phyloP scores from a whole-genome alignment of 2,113 vertebrate genomes.

The Caranx melampygus region DNA sequence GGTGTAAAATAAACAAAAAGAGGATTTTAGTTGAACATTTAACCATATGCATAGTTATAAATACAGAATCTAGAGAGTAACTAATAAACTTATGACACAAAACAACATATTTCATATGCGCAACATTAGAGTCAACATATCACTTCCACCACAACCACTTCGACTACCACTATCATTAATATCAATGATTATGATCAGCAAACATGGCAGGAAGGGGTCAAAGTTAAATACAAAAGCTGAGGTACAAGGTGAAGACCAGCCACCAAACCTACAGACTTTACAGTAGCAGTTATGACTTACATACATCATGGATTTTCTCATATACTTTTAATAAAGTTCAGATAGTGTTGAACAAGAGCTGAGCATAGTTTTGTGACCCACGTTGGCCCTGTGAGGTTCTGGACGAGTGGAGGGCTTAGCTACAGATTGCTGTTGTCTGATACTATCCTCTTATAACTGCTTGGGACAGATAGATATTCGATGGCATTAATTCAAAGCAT shows the following conservation, averaged over 20 bases:
- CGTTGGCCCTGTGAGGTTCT: constrained; percentile 36
- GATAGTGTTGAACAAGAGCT: constrained; percentile 49
- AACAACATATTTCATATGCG: constrained; percentile 62
- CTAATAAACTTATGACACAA: constrained; percentile 71
- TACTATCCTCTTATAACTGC: constrained; percentile 19
- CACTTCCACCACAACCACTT: constrained; percentile 66
- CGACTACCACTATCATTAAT: constrained; percentile 72
- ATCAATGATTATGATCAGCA: constrained; percentile 65
- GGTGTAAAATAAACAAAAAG: constrained; percentile 41
- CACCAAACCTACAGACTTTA: constrained; percentile 54
- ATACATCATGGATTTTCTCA: constrained; percentile 36
- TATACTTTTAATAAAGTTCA: constrained; percentile 38
- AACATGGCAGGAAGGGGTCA: constrained; percentile 58
- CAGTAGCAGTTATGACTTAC: constrained; percentile 33
- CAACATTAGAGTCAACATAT: constrained; percentile 62
- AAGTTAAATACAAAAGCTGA: constrained; percentile 58
- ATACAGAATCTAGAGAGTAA: constrained; percentile 70
- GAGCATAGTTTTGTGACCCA: constrained; percentile 42
- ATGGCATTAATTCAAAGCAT: constrained; percentile 62
- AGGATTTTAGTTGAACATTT: constrained; percentile 58
- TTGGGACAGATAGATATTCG: constrained; percentile 39
- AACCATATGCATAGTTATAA: constrained; percentile 82
- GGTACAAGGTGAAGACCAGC: constrained; percentile 59
- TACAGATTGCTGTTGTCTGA: constrained; percentile 63
- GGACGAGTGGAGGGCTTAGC: constrained; percentile 40